A percentile compares a stretch with the other conserved stretches of the same genome.
Evolutionary conservation across 2,797 vertebrate genomes (phyloP).

Genomic region (Vipera ursinii): DNA sequence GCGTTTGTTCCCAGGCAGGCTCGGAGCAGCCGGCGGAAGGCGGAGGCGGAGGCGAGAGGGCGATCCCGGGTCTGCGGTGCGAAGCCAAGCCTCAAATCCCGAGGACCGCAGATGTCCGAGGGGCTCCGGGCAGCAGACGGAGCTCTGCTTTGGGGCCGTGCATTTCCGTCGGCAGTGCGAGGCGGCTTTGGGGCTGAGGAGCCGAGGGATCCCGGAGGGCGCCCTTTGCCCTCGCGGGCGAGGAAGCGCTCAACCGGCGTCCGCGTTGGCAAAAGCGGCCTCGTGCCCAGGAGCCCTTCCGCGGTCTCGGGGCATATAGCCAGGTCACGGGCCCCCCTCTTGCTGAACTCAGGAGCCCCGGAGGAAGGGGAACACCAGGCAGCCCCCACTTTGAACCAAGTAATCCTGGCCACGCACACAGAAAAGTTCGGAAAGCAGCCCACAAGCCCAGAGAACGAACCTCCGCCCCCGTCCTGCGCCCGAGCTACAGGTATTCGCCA

Average conservation of each 20-base stretch:
- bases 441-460: too few relatives aligned
- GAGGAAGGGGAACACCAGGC: neutral
- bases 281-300: conserved; percentile 13
- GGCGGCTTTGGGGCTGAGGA: neutral
- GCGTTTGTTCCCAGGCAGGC: conserved; percentile 57
- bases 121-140: conserved; percentile 52
- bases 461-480: too few relatives aligned
- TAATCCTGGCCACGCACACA: neutral
- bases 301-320: neutral
- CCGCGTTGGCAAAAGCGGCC: neutral
- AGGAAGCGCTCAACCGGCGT: neutral
- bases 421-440: neutral
- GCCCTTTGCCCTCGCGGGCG: neutral
- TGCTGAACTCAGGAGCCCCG: neutral
- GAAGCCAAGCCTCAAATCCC: conserved; percentile 91
- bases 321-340: neutral
- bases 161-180: neutral
- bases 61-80: conserved; percentile 74
- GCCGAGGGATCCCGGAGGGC: neutral
- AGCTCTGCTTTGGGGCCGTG: conserved; percentile 50
- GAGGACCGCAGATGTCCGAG: conserved; percentile 18
- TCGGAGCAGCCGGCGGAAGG: conserved; percentile 39
- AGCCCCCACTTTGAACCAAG: neutral
- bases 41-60: conserved; percentile 28
- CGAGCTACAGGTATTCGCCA: too few relatives aligned